Evolutionary conservation across 2,888 invertebrate genomes (phyloP).

Genomic region (Blera fallax): DNA sequence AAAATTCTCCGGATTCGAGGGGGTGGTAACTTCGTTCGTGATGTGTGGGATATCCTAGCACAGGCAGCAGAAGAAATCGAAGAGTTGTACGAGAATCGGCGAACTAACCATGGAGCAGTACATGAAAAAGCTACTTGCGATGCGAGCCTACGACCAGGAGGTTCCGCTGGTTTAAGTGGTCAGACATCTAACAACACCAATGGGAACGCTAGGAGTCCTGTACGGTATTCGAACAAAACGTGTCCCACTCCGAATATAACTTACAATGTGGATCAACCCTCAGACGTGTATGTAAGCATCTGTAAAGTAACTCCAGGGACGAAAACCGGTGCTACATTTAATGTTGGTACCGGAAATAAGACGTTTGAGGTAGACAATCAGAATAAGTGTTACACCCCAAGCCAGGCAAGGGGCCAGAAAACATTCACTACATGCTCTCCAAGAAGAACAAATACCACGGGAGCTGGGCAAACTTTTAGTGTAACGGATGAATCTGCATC

Average conservation of each 20-base stretch:
- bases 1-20: slow-evolving; percentile 30
- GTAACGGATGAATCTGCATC: neutral
- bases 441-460: neutral
- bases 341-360: neutral
- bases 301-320: too few species aligned
- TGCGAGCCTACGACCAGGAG: too few species aligned
- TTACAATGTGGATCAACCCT: neutral
- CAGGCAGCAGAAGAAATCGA: slow-evolving; percentile 77
- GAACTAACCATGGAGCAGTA: too few species aligned
- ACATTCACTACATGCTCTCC: neutral
- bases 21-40: slow-evolving; percentile 22
- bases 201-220: too few species aligned
- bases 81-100: slow-evolving; percentile 19
- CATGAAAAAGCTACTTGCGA: too few species aligned
- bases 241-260: neutral
- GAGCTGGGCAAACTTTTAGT: neutral
- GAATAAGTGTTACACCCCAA: too few species aligned
- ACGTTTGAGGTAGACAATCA: neutral
- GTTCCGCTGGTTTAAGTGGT: neutral
- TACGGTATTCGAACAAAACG: neutral
- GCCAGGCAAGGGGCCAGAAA: too few species aligned
- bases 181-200: too few species aligned
- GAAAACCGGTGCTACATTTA: too few species aligned
- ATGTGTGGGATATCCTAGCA: slow-evolving; percentile 76
- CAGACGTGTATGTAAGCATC: too few species aligned